Base-by-base conservation (phyloP, 2,797 vertebrate species). In the Chiropotes sagulatus region DNA sequence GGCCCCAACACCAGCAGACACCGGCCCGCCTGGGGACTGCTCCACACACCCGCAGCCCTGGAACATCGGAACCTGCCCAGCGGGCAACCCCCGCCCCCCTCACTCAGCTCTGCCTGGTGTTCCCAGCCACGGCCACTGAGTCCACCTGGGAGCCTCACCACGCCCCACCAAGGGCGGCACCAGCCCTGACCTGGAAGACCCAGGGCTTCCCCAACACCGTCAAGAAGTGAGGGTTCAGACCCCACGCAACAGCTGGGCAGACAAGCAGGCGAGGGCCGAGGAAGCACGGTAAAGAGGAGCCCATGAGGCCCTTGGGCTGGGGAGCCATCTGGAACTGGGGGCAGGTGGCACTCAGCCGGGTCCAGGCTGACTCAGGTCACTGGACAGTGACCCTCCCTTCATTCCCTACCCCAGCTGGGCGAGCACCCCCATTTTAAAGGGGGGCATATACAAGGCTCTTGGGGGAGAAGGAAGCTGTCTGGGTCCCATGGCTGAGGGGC, bases 351-450 rank as follows among this genome's bases (percentile, higher is more conserved):
- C 14, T 10, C 30, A 11, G 48, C 39, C 1, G 4, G 22, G 61
- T 15, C 14, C 6, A 15, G 20, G 36, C 88, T 7, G 85, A 75
- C 22, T 28, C 4, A 7, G 36, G 28, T 57, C 67, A 39, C 8
- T 1, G 26, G 44, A 41, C n/a, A 33, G 15, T 67, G 58, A 8
- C 61, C 41, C 36, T 54, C 3, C 3, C 58, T 28, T 15, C 7
- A 2, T 7, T 44, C 20, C 28, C 39, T 0, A 22, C 7, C 5
- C 30, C 46, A n/a, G 5, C 1, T 7, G 4, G 4, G 19, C 0
- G 1, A 57, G 54, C 30, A 26, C 7, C 48, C 44, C 58, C 1
- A 5, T 54, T 46, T 30, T 44, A 41, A 48, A 79, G 52, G 17
- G 14, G 28, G 15, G 22, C 20, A 5, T 11, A 19, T n/a, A 19